These are phyloP conservation scores for Mesocentrotus franciscanus DNA, from an alignment of 53 echinoderm and acorn worm species.

Conservation along the genomic window DNA sequence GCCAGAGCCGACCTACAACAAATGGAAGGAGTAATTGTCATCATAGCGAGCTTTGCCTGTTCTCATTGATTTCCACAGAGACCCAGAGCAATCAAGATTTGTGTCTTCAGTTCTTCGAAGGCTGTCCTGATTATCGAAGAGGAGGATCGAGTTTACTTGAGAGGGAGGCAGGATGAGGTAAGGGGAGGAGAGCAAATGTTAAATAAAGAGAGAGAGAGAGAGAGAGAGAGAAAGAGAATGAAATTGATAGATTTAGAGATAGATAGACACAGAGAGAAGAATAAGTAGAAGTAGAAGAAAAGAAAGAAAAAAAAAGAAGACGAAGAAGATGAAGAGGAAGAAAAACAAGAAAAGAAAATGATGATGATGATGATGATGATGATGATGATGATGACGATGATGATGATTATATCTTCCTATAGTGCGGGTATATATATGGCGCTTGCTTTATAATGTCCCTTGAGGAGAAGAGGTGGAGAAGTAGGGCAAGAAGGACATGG, in stretches of 20 bases:
- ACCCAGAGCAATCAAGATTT: constrained; percentile 43
- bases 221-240: not conserved
- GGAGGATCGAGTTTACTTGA: constrained; percentile 41
- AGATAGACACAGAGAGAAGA: not conserved
- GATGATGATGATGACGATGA: not conserved
- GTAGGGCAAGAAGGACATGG: not conserved
- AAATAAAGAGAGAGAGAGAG: not conserved
- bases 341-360: no score
- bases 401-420: not conserved
- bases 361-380: not conserved
- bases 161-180: not conserved
- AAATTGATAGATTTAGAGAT: not conserved
- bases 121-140: constrained; percentile 30
- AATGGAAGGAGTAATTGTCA: constrained; percentile 38
- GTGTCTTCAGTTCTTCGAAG: constrained; percentile 23
- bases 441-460: no score
- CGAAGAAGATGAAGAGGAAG: not conserved
- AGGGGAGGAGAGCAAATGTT: not conserved
- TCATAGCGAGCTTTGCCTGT: constrained; percentile 1
- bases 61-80: constrained; percentile 53
- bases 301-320: not conserved
- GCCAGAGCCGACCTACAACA: constrained; percentile 23
- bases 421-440: not conserved
- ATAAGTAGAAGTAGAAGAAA: not conserved
- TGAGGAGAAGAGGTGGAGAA: not conserved